Evolutionary conservation across 2,113 vertebrate species (phyloP).

Genomic region (Orcinus orca): DNA sequence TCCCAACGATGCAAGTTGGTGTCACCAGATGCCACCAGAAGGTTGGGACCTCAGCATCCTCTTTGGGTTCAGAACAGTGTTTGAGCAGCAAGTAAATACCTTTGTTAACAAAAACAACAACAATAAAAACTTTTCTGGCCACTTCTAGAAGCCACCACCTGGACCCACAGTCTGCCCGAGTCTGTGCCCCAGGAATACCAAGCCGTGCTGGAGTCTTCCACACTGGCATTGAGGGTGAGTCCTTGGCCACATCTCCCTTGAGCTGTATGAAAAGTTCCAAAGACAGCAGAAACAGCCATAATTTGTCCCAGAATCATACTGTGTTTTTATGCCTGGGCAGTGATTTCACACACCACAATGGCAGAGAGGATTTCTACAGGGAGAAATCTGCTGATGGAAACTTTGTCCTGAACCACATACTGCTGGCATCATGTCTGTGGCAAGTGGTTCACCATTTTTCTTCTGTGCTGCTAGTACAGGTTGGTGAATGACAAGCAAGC

Average conservation of each 20-base stretch:
- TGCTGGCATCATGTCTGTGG: constrained; percentile 85
- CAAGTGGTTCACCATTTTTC: constrained; percentile 88
- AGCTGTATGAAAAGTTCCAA: constrained; percentile 83
- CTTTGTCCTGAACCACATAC: constrained; percentile 84
- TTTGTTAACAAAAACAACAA: not conserved
- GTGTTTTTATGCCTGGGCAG: constrained; percentile 89
- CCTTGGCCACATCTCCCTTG: not conserved
- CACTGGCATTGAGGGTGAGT: not conserved
- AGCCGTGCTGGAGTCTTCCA: not conserved
- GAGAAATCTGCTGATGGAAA: constrained; percentile 88
- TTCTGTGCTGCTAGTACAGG: constrained; percentile 83
- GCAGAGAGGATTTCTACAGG: constrained; percentile 86
- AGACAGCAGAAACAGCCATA: constrained; percentile 90
- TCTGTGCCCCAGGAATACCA: not conserved
- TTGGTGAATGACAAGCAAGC: constrained; percentile 89
- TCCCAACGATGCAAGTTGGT: not conserved
- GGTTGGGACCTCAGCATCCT: not conserved
- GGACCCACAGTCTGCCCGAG: not conserved
- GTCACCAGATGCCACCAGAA: not conserved
- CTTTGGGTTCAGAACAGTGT: not conserved
- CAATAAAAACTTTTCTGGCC: not conserved
- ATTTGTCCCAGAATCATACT: constrained; percentile 86
- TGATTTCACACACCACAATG: constrained; percentile 87
- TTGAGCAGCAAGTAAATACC: not conserved
- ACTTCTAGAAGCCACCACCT: not conserved